Conservation (phyloP, 2,888 invertebrate genomes). For the Ennomos quercinarius region DNA sequence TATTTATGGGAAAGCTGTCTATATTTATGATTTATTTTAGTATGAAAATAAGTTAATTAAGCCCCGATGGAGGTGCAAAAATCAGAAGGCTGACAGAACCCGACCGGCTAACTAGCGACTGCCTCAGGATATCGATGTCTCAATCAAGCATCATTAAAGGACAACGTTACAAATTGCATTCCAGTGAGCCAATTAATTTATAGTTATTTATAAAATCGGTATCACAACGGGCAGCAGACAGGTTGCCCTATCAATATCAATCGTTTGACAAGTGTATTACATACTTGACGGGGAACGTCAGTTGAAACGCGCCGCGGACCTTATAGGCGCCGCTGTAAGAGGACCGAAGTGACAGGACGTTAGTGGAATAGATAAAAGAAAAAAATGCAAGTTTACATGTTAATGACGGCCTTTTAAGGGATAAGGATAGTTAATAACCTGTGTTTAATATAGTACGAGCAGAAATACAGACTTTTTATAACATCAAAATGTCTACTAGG, state of each 20-base stretch:
- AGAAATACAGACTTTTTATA: too few relatives aligned
- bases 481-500: too few relatives aligned
- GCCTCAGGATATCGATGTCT: constrained; percentile 46
- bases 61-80: constrained; percentile 31
- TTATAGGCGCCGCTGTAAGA: constrained; percentile 33
- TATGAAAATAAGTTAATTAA: constrained; percentile 30
- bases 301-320: constrained; percentile 39
- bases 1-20: constrained; percentile 22
- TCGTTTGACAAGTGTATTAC: constrained; percentile 60
- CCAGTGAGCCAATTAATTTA: constrained; percentile 57
- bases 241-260: constrained; percentile 61
- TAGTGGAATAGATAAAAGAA: constrained; percentile 24
- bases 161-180: constrained; percentile 56
- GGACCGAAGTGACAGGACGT: constrained; percentile 28
- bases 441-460: too few relatives aligned
- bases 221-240: constrained; percentile 50
- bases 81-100: constrained; percentile 30
- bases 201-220: constrained; percentile 52
- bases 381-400: constrained; percentile 5
- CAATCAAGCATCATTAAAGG: constrained; percentile 58
- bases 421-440: too few relatives aligned
- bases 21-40: constrained; percentile 30
- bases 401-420: constrained; percentile 2
- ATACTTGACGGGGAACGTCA: constrained; percentile 45
- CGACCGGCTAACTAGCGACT: constrained; percentile 29